phyloP scores from a whole-genome alignment of 2,888 invertebrate genomes.

The Unio pictorum region DNA sequence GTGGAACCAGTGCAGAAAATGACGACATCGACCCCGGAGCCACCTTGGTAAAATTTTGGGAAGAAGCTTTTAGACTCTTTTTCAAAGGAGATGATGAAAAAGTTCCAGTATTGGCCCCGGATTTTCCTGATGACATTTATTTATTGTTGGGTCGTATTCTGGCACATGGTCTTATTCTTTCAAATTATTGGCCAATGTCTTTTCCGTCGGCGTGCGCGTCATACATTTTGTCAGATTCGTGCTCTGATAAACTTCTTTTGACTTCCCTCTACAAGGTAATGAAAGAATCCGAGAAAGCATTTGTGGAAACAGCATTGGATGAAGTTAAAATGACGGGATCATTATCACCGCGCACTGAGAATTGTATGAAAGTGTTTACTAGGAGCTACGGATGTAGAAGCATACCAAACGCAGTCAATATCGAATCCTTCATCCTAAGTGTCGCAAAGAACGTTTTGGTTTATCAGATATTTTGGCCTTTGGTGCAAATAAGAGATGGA shows the following conservation, averaged over 20 bases:
- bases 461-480: constrained; percentile 39
- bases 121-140: constrained; percentile 33
- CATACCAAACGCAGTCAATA: constrained; percentile 26
- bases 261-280: constrained; percentile 40
- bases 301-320: constrained; percentile 32
- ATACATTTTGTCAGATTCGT: constrained; percentile 28
- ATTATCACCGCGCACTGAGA: constrained; percentile 27
- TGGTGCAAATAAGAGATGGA: constrained; percentile 34
- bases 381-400: constrained; percentile 39
- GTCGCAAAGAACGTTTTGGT: constrained; percentile 35
- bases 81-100: constrained; percentile 43
- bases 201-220: constrained; percentile 41
- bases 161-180: constrained; percentile 41
- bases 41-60: constrained; percentile 43
- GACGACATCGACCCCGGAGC: constrained; percentile 21
- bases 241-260: constrained; percentile 35
- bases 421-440: constrained; percentile 27
- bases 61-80: constrained; percentile 38
- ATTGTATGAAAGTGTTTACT: constrained; percentile 32
- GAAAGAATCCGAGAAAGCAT: constrained; percentile 39
- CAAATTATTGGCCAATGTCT: constrained; percentile 42
- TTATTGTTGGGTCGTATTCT: constrained; percentile 37
- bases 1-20: constrained; percentile 1
- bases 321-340: constrained; percentile 28
- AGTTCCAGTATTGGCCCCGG: constrained; percentile 34